Conservation (phyloP, 1,140 invertebrate species). For the Periplaneta americana region DNA sequence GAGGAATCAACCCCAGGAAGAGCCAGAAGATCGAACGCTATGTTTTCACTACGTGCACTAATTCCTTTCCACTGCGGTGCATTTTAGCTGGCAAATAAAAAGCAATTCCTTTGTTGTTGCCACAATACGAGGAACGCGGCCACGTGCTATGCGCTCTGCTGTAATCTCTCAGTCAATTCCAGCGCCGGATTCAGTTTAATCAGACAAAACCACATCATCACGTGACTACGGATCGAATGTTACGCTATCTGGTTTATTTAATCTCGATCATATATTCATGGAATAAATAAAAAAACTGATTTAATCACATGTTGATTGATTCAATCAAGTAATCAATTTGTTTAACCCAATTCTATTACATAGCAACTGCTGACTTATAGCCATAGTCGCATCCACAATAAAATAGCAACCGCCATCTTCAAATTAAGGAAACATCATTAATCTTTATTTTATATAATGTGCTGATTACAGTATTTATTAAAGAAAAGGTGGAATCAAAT, state of each 20-base stretch:
- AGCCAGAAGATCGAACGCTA: too few species aligned
- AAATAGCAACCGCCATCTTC: neutral
- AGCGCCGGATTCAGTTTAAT: neutral
- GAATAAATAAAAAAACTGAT: neutral
- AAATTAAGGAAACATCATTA: too few species aligned
- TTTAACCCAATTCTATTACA: neutral
- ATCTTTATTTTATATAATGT: too few species aligned
- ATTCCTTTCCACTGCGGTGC: too few species aligned
- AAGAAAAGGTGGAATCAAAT: too few species aligned
- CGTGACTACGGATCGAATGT: neutral
- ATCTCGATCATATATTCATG: neutral
- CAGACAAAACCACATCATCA: neutral
- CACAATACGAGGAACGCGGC: too few species aligned
- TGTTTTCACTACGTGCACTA: too few species aligned
- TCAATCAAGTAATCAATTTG: neutral
- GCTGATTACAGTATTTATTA: too few species aligned
- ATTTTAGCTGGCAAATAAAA: too few species aligned
- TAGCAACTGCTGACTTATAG: neutral
- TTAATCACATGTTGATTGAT: neutral
- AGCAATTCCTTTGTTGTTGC: too few species aligned
- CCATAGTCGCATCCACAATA: neutral
- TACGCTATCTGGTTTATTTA: neutral
- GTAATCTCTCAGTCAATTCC: neutral
- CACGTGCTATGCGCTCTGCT: too few species aligned
- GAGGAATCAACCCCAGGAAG: too few species aligned